A percentile compares a stretch with the other conserved stretches of the same genome.
Evolutionary conservation across 2,113 vertebrate species (phyloP).

Genomic region (Ammodytes dubius): DNA sequence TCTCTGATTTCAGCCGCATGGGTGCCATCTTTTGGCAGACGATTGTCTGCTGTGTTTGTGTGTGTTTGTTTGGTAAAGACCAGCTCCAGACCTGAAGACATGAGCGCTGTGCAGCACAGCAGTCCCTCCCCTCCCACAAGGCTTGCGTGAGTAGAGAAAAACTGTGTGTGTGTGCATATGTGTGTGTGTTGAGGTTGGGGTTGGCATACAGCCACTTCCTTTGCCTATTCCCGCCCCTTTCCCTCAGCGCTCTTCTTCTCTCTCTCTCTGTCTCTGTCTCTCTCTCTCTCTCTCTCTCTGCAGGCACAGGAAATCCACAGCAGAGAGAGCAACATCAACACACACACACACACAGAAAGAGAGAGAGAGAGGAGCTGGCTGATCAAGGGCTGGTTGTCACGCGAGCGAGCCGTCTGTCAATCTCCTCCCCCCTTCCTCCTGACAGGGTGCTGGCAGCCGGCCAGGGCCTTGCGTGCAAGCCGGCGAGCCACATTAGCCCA

Average conservation of each 20-base stretch:
- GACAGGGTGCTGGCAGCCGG: slow-evolving; percentile 88
- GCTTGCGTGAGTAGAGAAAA: slow-evolving; percentile 85
- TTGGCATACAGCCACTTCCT: slow-evolving; percentile 81
- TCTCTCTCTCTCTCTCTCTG: slow-evolving; percentile 23
- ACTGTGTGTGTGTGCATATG: slow-evolving; percentile 57
- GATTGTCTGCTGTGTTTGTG: slow-evolving; percentile 48
- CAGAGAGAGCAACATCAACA: slow-evolving; percentile 68
- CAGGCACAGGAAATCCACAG: slow-evolving; percentile 84
- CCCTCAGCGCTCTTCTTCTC: slow-evolving; percentile 41
- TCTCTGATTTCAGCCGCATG: slow-evolving; percentile 34
- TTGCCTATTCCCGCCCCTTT: slow-evolving; percentile 76
- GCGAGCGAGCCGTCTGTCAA: slow-evolving; percentile 92
- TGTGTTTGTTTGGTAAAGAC: slow-evolving; percentile 43
- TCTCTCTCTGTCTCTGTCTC: slow-evolving; percentile 28
- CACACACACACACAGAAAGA: slow-evolving; percentile 29
- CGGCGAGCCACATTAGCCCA: slow-evolving; percentile 90
- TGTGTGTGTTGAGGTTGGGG: slow-evolving; percentile 68
- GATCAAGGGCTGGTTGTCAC: slow-evolving; percentile 92
- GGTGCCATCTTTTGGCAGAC: slow-evolving; percentile 70
- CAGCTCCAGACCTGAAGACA: slow-evolving; percentile 62
- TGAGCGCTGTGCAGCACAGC: slow-evolving; percentile 50
- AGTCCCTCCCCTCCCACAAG: slow-evolving; percentile 68
- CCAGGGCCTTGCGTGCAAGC: slow-evolving; percentile 95
- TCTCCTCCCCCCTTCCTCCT: slow-evolving; percentile 86
- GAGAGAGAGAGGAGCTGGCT: slow-evolving; percentile 85